These are phyloP conservation scores for Lepilemur ruficaudatus DNA, from an alignment of 2,797 vertebrate genomes.

Conservation along the genomic window DNA sequence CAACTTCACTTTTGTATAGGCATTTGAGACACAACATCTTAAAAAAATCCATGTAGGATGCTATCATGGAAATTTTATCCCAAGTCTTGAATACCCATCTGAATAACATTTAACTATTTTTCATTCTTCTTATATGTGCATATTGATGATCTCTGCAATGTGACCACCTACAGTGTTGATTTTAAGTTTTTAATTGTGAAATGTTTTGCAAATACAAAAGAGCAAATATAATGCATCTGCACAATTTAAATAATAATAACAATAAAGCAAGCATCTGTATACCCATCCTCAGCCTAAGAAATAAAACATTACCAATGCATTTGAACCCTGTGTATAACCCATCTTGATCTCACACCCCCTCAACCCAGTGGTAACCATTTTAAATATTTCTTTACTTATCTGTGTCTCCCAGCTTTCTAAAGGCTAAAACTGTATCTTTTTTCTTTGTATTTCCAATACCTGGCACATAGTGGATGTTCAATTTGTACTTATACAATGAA, in stretches of 20 bases:
- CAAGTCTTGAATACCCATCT: neutral
- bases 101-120: neutral
- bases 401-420: neutral
- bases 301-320: neutral
- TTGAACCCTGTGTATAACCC: no score
- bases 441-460: neutral
- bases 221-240: neutral
- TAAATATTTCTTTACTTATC: neutral
- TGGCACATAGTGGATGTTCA: neutral
- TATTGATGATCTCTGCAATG: neutral
- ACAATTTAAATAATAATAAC: neutral
- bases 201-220: neutral
- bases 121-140: neutral
- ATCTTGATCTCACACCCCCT: neutral
- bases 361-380: neutral
- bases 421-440: neutral
- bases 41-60: neutral
- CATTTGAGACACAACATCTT: neutral
- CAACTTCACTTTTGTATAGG: neutral
- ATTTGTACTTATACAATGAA: neutral
- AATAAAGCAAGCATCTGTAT: neutral
- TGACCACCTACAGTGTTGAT: neutral
- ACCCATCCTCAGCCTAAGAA: neutral
- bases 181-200: neutral
- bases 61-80: neutral